Percentiles rank a stretch among this genome's conserved stretches.
Evolutionary conservation across 2,113 vertebrate species (phyloP).

Genomic region (Ailurus styani): DNA sequence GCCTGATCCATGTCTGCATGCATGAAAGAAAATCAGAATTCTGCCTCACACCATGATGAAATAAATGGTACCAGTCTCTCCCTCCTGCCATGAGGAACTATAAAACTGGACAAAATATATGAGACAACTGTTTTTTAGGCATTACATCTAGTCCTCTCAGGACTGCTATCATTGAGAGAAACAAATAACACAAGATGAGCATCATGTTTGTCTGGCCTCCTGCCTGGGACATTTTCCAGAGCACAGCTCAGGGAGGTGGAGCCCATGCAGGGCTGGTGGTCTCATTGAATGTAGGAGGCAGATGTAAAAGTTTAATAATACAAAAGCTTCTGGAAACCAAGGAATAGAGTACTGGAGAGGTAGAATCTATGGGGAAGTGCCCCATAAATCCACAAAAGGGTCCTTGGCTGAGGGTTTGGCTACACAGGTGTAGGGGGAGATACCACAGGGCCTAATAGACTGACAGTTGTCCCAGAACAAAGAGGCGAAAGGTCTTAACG

Average conservation of each 20-base stretch:
- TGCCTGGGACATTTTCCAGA: background rate
- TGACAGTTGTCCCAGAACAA: background rate
- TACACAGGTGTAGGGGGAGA: background rate
- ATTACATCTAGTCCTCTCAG: background rate
- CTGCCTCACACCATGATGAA: background rate
- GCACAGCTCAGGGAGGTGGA: background rate
- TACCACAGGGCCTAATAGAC: no score
- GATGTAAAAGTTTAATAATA: background rate
- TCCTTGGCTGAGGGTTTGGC: background rate
- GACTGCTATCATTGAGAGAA: background rate
- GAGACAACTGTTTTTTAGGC: background rate
- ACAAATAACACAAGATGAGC: background rate
- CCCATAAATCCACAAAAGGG: background rate
- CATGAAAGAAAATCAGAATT: constrained; percentile 14
- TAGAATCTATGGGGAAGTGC: background rate
- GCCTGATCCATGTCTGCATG: background rate
- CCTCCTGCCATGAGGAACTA: background rate
- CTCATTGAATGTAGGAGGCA: background rate
- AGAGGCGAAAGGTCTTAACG: background rate
- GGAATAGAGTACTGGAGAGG: background rate
- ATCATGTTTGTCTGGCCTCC: background rate
- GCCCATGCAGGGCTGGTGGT: background rate
- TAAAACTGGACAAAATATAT: background rate
- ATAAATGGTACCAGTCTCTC: background rate
- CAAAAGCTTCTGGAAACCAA: background rate